These are phyloP conservation scores for Antechinus flavipes DNA, from an alignment of 2,113 vertebrate species.

Conservation along the genomic window DNA sequence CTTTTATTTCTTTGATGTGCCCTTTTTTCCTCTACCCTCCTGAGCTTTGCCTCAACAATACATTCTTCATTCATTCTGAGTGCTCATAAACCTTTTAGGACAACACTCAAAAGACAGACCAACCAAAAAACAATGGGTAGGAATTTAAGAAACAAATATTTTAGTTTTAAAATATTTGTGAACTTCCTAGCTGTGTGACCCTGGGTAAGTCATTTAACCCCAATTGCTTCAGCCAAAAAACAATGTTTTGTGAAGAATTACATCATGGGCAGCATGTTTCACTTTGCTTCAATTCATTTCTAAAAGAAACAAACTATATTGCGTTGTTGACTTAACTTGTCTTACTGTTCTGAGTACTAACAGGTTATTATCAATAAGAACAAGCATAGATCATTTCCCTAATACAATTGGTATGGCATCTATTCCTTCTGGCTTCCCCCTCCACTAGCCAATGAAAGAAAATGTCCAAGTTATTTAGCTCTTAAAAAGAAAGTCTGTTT, in stretches of 20 bases:
- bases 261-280: not conserved
- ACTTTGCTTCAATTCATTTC: not conserved
- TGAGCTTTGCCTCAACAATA: not conserved
- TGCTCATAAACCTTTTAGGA: not conserved
- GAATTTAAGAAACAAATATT: not conserved
- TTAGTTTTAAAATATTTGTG: not conserved
- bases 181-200: not conserved
- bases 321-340: not conserved
- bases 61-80: not conserved
- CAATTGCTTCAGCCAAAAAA: no score
- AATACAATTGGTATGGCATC: conserved; percentile 59
- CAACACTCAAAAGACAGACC: not conserved
- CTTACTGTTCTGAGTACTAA: not conserved
- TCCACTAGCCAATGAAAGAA: not conserved
- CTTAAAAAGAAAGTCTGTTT: not conserved
- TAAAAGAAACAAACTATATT: conserved; percentile 33
- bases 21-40: not conserved
- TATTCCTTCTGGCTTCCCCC: not conserved
- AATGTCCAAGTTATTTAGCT: not conserved
- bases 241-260: conserved; percentile 29
- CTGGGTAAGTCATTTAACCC: no score
- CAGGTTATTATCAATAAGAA: not conserved
- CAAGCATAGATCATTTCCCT: conserved; percentile 20
- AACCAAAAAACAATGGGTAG: not conserved
- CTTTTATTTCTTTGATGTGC: not conserved